These are phyloP conservation scores for Pyralis farinalis DNA, from an alignment of 2,888 invertebrate genomes.

Conservation along the genomic window DNA sequence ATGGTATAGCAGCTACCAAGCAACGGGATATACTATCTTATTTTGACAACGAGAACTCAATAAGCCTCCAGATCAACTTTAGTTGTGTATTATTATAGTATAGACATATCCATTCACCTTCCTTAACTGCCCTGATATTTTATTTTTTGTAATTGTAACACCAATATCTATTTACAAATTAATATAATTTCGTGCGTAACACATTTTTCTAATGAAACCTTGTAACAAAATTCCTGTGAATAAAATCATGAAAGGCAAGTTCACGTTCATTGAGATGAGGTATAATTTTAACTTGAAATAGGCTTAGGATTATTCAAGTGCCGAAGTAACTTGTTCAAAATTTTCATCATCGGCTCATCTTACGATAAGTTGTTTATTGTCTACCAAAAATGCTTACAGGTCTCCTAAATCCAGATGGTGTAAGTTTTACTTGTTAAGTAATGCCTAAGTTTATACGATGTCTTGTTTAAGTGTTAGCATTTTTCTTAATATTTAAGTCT, in stretches of 20 bases:
- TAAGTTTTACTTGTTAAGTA: constrained; percentile 72
- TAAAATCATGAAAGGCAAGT: constrained; percentile 1
- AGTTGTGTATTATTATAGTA: too few species aligned
- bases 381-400: constrained; percentile 23
- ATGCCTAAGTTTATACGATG: constrained; percentile 74
- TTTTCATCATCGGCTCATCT: constrained; percentile 25
- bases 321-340: constrained; percentile 13
- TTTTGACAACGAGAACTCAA: too few species aligned
- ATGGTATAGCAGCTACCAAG: too few species aligned
- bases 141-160: too few species aligned
- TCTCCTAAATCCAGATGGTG: constrained; percentile 35
- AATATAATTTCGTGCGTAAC: too few species aligned
- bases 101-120: too few species aligned
- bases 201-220: too few species aligned
- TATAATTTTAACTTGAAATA: not conserved
- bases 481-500: constrained; percentile 66
- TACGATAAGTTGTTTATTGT: constrained; percentile 20
- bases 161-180: too few species aligned
- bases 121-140: too few species aligned
- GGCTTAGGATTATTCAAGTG: constrained; percentile 1
- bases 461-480: constrained; percentile 73
- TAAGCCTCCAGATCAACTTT: too few species aligned
- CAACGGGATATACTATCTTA: too few species aligned
- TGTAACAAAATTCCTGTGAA: not conserved
- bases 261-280: not conserved